Percentiles rank a stretch among this genome's conserved stretches.
phyloP scores from a whole-genome alignment of 2,888 invertebrate species.

The Anthophora plumipes region DNA sequence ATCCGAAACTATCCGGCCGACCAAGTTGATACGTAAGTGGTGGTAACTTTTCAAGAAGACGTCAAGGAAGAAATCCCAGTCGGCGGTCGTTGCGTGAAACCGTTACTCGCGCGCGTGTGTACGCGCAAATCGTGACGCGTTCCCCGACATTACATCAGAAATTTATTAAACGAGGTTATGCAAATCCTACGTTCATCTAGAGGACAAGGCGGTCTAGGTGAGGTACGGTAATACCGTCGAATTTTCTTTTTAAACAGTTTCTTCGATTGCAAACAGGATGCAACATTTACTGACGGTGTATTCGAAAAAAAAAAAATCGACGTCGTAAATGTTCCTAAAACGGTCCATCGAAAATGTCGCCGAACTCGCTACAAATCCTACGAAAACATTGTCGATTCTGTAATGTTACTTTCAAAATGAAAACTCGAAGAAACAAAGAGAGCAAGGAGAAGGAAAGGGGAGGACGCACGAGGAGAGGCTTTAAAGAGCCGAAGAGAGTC shows the following conservation, averaged over 20 bases:
- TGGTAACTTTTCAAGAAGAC: background rate
- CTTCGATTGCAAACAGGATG: background rate
- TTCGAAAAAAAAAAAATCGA: background rate
- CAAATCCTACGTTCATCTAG: background rate
- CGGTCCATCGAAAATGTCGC: too few relatives aligned
- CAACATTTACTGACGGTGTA: background rate
- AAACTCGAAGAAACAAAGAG: constrained; percentile 40
- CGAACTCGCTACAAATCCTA: background rate
- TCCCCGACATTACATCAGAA: constrained; percentile 11
- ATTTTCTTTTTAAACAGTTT: background rate
- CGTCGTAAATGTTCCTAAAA: background rate
- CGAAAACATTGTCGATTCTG: background rate
- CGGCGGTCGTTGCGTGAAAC: constrained; percentile 26
- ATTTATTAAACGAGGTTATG: background rate
- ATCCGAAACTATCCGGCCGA: background rate
- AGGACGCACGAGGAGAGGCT: constrained; percentile 56
- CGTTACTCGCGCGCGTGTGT: constrained; percentile 17
- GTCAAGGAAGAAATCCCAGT: background rate
- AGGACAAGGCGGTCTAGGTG: background rate
- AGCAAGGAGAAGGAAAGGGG: constrained; percentile 35
- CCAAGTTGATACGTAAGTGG: background rate
- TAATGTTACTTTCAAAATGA: constrained; percentile 11
- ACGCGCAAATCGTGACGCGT: background rate
- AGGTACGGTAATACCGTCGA: background rate
- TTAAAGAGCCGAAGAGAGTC: constrained; percentile 72